Percentiles rank a stretch among this genome's conserved stretches.
phyloP scores from a whole-genome alignment of 2,888 invertebrate genomes.

The Orgyia antiqua region DNA sequence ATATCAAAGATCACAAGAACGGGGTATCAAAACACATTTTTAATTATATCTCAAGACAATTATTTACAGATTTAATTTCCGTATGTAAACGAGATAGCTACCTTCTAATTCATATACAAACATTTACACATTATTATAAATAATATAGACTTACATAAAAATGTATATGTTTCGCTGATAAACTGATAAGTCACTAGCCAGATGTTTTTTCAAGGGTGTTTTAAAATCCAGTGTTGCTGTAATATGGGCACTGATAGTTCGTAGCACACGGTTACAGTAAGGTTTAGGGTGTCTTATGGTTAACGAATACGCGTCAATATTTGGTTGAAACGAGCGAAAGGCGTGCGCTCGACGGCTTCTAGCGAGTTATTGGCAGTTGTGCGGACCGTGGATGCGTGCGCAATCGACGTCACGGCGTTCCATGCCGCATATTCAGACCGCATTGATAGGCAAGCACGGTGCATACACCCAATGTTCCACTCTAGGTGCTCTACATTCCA shows the following conservation, averaged over 20 bases:
- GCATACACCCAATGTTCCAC: constrained; percentile 17
- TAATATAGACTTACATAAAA: constrained; percentile 30
- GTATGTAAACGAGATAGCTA: no score
- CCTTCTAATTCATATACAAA: no score
- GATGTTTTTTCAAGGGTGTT: constrained; percentile 8
- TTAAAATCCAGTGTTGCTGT: constrained; percentile 10
- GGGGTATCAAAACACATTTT: no score
- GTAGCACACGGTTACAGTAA: constrained; percentile 25
- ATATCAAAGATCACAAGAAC: no score
- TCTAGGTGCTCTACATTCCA: constrained; percentile 7
- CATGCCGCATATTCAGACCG: constrained; percentile 30
- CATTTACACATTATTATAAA: background rate
- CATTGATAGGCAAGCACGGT: constrained; percentile 23
- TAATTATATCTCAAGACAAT: no score
- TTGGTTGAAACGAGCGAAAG: constrained; percentile 32
- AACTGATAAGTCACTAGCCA: constrained; percentile 19
- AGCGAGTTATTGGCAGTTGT: constrained; percentile 52
- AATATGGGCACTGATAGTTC: constrained; percentile 13
- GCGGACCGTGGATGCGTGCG: constrained; percentile 46
- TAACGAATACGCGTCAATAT: constrained; percentile 53
- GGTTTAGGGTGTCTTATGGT: constrained; percentile 32
- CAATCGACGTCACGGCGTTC: constrained; percentile 31
- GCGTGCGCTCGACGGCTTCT: constrained; percentile 56
- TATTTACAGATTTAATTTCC: no score
- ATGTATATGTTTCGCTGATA: constrained; percentile 19